phyloP scores from a whole-genome alignment of 2,888 invertebrate genomes.

The Torymus auratus region DNA sequence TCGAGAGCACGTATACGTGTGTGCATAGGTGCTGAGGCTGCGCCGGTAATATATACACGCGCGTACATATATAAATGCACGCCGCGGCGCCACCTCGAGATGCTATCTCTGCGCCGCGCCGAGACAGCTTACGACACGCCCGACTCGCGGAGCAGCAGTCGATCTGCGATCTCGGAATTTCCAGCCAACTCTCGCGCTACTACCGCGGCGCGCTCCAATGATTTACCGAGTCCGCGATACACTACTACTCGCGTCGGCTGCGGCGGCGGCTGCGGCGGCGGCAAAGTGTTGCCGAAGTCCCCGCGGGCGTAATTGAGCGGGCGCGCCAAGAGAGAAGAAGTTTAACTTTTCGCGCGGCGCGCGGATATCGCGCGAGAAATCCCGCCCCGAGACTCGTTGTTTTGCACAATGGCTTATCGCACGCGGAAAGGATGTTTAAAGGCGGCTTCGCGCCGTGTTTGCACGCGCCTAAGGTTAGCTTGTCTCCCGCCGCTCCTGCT shows the following conservation, averaged over 20 bases:
- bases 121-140: conserved; percentile 54
- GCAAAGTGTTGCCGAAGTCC: conserved; percentile 41
- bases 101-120: conserved; percentile 43
- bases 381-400: conserved; percentile 26
- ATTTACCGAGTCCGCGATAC: conserved; percentile 34
- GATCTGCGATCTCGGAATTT: conserved; percentile 53
- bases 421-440: no score
- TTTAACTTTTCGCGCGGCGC: conserved; percentile 17
- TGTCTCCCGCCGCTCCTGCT: not conserved
- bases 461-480: not conserved
- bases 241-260: not conserved
- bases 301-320: conserved; percentile 46
- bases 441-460: not conserved
- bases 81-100: conserved; percentile 48
- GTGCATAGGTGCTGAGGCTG: not conserved
- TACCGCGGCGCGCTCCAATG: conserved; percentile 13
- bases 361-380: conserved; percentile 25
- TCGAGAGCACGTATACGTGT: not conserved
- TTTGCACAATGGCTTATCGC: conserved; percentile 42
- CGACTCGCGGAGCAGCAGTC: conserved; percentile 15
- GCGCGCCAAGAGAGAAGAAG: conserved; percentile 17
- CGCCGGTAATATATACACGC: not conserved
- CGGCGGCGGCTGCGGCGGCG: not conserved
- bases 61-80: not conserved
- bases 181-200: conserved; percentile 2